Evolutionary conservation across 2,888 invertebrate genomes (phyloP).

Genomic region (Graphium colonna): DNA sequence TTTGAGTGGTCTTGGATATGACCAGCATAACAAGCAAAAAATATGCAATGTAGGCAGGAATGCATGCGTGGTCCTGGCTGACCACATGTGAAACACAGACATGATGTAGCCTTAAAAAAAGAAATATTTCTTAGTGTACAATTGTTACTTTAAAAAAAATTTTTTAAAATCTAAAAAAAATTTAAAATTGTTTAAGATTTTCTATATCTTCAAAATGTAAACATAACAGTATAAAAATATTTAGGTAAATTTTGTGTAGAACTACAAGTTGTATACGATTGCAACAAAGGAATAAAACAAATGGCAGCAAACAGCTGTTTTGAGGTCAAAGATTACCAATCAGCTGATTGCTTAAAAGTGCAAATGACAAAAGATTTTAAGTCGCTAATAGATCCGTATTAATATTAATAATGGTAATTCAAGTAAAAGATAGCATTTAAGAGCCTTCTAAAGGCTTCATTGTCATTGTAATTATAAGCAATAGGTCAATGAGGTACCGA

Average conservation of each 20-base stretch:
- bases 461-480: slow-evolving; percentile 35
- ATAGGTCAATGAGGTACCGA: slow-evolving; percentile 32
- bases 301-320: slow-evolving; percentile 55
- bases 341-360: slow-evolving; percentile 60
- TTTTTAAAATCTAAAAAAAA: too few relatives aligned
- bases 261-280: too few relatives aligned
- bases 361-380: slow-evolving; percentile 30
- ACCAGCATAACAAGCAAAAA: slow-evolving; percentile 93
- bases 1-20: slow-evolving; percentile 94
- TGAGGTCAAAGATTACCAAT: slow-evolving; percentile 65
- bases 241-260: too few relatives aligned
- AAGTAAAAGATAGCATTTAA: slow-evolving; percentile 9
- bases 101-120: slow-evolving; percentile 85
- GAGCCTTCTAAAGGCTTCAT: slow-evolving; percentile 9
- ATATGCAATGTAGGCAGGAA: slow-evolving; percentile 94
- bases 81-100: slow-evolving; percentile 91
- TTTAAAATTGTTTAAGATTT: too few relatives aligned
- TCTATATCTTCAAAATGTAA: too few relatives aligned
- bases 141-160: too few relatives aligned
- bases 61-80: slow-evolving; percentile 89
- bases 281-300: slow-evolving; percentile 5
- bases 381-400: neutral
- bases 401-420: neutral
- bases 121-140: slow-evolving; percentile 20
- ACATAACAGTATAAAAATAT: too few relatives aligned